phyloP scores from a whole-genome alignment of 2,113 vertebrate species.

The Aldabrachelys gigantea region DNA sequence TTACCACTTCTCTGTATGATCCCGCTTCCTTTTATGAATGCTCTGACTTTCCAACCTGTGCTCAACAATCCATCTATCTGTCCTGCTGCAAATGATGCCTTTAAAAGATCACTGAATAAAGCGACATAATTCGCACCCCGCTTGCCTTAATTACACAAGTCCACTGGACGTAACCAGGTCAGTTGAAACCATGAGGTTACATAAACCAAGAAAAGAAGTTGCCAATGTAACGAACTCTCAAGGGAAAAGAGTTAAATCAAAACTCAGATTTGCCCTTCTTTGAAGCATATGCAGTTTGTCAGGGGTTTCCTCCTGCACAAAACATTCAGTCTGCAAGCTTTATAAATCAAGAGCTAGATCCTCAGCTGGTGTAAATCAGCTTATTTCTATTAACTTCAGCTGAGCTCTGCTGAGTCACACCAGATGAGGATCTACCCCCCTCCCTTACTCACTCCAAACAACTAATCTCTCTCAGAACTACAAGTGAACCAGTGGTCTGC shows the following conservation, averaged over 20 bases:
- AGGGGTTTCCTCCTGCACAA: neutral
- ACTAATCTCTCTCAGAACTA: neutral
- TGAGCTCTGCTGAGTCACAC: neutral
- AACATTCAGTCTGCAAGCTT: neutral
- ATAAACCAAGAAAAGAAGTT: fast-evolving
- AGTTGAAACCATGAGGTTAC: fast-evolving
- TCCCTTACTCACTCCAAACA: fast-evolving
- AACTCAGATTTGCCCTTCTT: neutral
- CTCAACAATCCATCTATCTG: neutral
- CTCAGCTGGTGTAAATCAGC: neutral
- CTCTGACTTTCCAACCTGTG: slow-evolving; percentile 5
- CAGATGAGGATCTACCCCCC: neutral
- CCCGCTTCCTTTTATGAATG: slow-evolving; percentile 28
- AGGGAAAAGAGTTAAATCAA: neutral
- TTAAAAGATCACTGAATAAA: neutral
- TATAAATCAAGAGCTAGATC: neutral
- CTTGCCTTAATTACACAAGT: fast-evolving
- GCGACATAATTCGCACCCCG: neutral
- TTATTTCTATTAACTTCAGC: neutral
- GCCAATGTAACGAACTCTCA: neutral
- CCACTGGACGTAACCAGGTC: fast-evolving
- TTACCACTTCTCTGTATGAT: slow-evolving; percentile 15
- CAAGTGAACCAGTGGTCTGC: neutral
- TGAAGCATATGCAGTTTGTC: neutral
- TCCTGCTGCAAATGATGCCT: neutral